These are phyloP conservation scores for Drosophila eohydei DNA, from an alignment of 2,888 invertebrate species.

Conservation along the genomic window DNA sequence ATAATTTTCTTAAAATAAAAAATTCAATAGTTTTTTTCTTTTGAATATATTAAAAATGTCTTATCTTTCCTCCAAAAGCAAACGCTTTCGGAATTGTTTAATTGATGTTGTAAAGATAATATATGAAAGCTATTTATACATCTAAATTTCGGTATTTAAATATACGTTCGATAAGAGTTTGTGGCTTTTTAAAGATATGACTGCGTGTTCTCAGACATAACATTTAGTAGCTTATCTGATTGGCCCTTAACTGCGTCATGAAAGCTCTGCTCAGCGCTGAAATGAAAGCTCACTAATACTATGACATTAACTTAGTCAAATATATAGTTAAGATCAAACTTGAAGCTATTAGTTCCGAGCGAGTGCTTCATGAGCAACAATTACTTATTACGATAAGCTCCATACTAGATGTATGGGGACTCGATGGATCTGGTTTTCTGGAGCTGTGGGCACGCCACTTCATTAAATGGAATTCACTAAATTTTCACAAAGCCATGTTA, in stretches of 20 bases:
- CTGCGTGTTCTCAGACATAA: too few species aligned
- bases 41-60: background rate
- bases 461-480: conserved; percentile 57
- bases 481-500: conserved; percentile 73
- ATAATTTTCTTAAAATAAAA: background rate
- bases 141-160: background rate
- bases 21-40: background rate
- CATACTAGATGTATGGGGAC: background rate
- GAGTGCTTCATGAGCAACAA: conserved; percentile 16
- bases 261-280: conserved; percentile 1
- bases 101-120: conserved; percentile 10
- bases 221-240: background rate
- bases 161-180: conserved; percentile 4
- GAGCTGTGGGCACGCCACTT: conserved; percentile 43
- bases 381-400: conserved; percentile 10
- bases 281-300: conserved; percentile 5
- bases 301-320: background rate
- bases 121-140: background rate
- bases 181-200: background rate
- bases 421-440: conserved; percentile 26
- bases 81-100: background rate
- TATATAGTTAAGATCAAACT: conserved; percentile 1
- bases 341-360: conserved; percentile 25
- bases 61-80: background rate
- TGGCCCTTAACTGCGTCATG: background rate